Conservation (phyloP, 1,140 invertebrate genomes). For the Amyelois transitella region DNA sequence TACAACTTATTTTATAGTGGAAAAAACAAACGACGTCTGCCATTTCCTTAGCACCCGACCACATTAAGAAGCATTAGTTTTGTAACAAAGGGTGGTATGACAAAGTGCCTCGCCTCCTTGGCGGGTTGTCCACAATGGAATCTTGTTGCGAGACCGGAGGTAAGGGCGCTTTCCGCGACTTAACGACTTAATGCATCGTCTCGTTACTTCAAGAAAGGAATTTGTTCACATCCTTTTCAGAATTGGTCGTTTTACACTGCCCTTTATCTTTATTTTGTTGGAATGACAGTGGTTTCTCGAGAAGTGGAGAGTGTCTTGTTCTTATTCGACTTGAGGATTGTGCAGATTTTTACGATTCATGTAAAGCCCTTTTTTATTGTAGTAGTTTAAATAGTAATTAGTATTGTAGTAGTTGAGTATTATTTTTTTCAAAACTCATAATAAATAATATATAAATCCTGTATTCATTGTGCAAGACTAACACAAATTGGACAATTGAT, state of each 20-base stretch:
- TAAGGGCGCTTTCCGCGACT: conserved; percentile 17
- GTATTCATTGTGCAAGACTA: too few relatives aligned
- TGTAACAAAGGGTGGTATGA: conserved; percentile 37
- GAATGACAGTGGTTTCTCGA: not conserved
- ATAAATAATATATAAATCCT: too few relatives aligned
- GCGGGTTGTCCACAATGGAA: conserved; percentile 18
- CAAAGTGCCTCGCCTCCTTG: conserved; percentile 33
- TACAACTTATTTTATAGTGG: conserved; percentile 6
- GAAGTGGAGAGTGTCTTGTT: too few relatives aligned
- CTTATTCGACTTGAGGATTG: too few relatives aligned
- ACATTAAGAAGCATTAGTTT: conserved; percentile 43
- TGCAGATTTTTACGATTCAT: too few relatives aligned
- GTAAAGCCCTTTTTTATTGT: too few relatives aligned
- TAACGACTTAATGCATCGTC: conserved; percentile 38
- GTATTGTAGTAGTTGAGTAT: too few relatives aligned
- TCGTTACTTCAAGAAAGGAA: conserved; percentile 24
- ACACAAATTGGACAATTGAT: too few relatives aligned
- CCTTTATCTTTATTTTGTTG: not conserved
- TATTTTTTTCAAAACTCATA: too few relatives aligned
- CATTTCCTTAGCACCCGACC: conserved; percentile 28
- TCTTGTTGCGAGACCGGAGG: conserved; percentile 23
- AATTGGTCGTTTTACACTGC: not conserved
- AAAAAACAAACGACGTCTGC: conserved; percentile 24
- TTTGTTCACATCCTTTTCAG: conserved; percentile 3
- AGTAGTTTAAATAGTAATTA: too few relatives aligned